Base-by-base conservation (phyloP, 2,113 vertebrate genomes). In the Hippocampus mohnikei region DNA sequence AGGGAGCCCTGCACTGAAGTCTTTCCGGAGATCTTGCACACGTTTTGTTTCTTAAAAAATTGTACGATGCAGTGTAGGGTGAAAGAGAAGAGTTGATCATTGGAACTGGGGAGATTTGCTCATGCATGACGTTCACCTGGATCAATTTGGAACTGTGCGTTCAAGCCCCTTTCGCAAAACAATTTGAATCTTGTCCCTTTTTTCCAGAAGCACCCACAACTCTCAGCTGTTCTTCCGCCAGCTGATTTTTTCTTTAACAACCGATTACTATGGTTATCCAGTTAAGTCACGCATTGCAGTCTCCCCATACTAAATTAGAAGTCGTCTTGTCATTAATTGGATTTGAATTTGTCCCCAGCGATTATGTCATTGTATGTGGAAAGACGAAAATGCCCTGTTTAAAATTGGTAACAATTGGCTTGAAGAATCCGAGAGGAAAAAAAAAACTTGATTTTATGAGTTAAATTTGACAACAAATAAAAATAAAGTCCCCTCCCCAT, bases 21-120 rank as follows among this genome's bases (percentile, higher is more conserved):
- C 74, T 82, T 87, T 84, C 86, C 91, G 91, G 91, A 93, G 86
- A 90, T 89, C 84, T 93, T 92, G 89, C 92, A 93, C 85, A 83
- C 90, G 78, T 92, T 92, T 89, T 88, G 83, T 13, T 33, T 33
- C 29, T 33, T 37, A 1, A 33, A 37, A 83, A 90, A 85, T 91
- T 92, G 74, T 78, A 91, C 86, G 82, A 87, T 71, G 81, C 89
- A 85, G 90, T 93, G 93, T 89, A 84, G 91, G 93, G 92, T 79
- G 81, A 72, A 82, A 81, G 58, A 60, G 42, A 55, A 71, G 75
- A 76, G 80, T 76, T 73, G 44, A 72, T 9, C 69, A 84, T 84
- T 84, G 61, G 78, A 86, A 66, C 53, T 16, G 9, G 53, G 82
- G 85, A 84, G 84, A 87, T 87, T 88, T 90, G 80, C 82, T 55